Conservation (phyloP, 2,113 vertebrate genomes). For the Helogale parvula region DNA sequence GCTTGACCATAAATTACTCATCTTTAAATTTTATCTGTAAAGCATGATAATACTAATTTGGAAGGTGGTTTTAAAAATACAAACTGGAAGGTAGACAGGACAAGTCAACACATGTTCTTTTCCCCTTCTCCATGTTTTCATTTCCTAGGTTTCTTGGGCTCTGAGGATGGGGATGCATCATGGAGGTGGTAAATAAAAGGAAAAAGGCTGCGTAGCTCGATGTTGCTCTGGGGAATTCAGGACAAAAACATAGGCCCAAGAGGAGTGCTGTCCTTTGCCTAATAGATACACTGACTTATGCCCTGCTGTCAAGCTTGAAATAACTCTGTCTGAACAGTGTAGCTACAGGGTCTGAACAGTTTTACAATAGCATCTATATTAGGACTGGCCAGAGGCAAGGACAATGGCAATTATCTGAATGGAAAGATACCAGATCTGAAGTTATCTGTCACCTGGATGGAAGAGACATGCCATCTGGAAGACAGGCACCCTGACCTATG, state of each 20-base stretch:
- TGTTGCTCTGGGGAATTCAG: not conserved
- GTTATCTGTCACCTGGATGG: not conserved
- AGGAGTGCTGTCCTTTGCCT: not conserved
- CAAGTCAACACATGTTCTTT: not conserved
- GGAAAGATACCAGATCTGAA: not conserved
- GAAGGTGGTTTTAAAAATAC: not conserved
- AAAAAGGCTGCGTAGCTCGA: not conserved
- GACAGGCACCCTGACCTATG: too few relatives aligned
- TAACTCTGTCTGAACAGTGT: not conserved
- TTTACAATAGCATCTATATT: not conserved
- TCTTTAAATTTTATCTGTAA: not conserved
- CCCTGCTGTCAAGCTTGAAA: not conserved
- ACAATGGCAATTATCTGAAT: not conserved
- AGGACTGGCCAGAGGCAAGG: not conserved
- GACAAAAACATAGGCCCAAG: not conserved
- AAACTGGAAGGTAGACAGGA: not conserved
- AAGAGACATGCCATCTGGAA: not conserved
- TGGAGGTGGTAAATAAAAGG: not conserved
- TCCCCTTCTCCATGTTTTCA: not conserved
- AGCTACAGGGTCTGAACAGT: not conserved
- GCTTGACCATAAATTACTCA: not conserved
- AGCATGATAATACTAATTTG: not conserved
- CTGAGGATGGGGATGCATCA: not conserved
- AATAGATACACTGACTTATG: not conserved
- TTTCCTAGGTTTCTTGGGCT: not conserved